Conservation (phyloP, 2,888 invertebrate genomes). For the Cantharis flavilabris region DNA sequence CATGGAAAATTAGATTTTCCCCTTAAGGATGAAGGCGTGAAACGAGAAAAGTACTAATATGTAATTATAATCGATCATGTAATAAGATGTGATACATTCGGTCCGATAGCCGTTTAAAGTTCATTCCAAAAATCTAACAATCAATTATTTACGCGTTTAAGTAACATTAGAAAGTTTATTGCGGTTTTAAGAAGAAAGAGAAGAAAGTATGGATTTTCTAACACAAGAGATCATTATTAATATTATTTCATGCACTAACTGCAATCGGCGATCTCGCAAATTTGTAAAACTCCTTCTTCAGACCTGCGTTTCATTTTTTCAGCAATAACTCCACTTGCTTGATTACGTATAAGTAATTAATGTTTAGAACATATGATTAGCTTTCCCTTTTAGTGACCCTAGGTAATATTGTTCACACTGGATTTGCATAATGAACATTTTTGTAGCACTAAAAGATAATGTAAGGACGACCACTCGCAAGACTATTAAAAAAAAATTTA, state of each 20-base stretch:
- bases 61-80: background rate
- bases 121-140: background rate
- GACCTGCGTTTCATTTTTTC: background rate
- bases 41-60: background rate
- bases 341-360: background rate
- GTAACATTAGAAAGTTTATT: conserved; percentile 1
- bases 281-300: background rate
- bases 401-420: background rate
- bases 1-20: background rate
- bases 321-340: background rate
- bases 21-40: background rate
- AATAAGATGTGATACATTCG: background rate
- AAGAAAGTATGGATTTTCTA: conserved; percentile 2
- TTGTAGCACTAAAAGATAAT: background rate
- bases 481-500: background rate
- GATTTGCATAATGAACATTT: background rate
- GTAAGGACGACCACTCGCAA: background rate
- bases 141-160: background rate
- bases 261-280: background rate
- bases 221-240: background rate
- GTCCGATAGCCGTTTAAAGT: background rate
- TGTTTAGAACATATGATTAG: background rate
- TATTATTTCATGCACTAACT: background rate
- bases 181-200: conserved; percentile 1
- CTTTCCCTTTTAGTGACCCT: background rate